A percentile compares a stretch with the other conserved stretches of the same genome.
These are phyloP conservation scores for Eulacestoma nigropectus DNA, from an alignment of 2,113 vertebrate genomes.

Conservation along the genomic window DNA sequence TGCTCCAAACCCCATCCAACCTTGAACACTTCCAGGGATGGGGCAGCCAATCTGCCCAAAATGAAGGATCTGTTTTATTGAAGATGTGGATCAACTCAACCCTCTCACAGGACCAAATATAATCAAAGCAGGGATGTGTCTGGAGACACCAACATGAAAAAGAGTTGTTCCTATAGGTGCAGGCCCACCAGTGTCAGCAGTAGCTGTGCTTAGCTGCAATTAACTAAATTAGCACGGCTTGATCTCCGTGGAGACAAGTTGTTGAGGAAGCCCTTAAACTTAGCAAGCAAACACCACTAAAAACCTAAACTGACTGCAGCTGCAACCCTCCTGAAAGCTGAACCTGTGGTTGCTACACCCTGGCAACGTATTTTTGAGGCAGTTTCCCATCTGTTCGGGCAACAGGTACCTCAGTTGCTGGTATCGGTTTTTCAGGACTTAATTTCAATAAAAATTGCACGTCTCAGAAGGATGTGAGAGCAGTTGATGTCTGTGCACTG, in stretches of 20 bases:
- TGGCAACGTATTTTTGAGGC: neutral
- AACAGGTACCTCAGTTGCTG: neutral
- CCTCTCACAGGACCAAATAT: neutral
- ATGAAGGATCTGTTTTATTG: neutral
- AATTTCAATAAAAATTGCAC: neutral
- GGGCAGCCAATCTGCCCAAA: neutral
- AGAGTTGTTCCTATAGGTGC: neutral
- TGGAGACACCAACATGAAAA: neutral
- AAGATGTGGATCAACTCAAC: neutral
- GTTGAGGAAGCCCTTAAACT: neutral
- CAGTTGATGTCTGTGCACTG: neutral
- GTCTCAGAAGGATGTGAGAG: neutral
- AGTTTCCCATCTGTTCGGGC: neutral
- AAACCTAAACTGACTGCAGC: neutral
- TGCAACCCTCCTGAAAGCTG: neutral
- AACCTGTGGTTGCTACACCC: constrained; percentile 1
- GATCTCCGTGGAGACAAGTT: neutral
- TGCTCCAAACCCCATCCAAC: neutral
- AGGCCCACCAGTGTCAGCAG: neutral
- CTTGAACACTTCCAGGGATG: neutral
- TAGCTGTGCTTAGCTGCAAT: neutral
- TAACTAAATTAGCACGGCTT: neutral
- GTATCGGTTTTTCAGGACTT: neutral
- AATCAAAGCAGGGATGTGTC: neutral
- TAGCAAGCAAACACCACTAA: neutral